A percentile compares a stretch with the other conserved stretches of the same genome.
phyloP scores from a whole-genome alignment of 2,113 vertebrate genomes.

The Lamprologus sp. region DNA sequence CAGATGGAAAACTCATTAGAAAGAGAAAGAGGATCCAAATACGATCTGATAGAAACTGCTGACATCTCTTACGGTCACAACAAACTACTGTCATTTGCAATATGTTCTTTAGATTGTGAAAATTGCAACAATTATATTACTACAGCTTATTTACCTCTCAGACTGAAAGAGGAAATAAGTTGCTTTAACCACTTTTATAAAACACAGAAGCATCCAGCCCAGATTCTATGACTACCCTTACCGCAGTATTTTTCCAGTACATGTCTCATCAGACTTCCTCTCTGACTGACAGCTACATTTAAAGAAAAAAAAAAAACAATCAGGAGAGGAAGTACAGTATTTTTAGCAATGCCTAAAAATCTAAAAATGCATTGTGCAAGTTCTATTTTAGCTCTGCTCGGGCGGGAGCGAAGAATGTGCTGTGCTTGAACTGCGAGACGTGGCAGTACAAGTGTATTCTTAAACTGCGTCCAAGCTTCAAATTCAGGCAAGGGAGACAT shows the following conservation, averaged over 20 bases:
- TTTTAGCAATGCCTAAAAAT: slow-evolving; percentile 4
- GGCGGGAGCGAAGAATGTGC: not conserved
- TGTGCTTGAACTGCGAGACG: not conserved
- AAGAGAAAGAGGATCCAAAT: not conserved
- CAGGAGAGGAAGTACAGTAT: slow-evolving; percentile 13
- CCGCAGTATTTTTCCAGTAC: not conserved
- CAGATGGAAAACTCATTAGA: slow-evolving; percentile 12
- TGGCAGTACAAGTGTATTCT: not conserved
- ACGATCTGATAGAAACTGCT: not conserved
- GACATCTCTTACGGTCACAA: not conserved
- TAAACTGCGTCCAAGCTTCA: not conserved
- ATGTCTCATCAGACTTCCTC: slow-evolving; percentile 32
- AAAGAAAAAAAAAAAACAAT: not conserved
- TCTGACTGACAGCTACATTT: not conserved
- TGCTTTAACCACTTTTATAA: not conserved
- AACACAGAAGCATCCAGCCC: not conserved
- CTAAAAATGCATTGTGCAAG: slow-evolving; percentile 16
- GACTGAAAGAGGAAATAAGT: slow-evolving; percentile 9
- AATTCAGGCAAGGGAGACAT: not conserved
- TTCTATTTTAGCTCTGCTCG: not conserved
- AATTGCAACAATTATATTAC: not conserved
- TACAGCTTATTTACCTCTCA: not conserved
- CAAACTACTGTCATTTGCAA: not conserved
- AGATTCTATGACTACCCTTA: not conserved
- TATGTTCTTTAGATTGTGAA: not conserved